Base-by-base conservation (phyloP, 1,140 invertebrate species). In the Cydia splendana region DNA sequence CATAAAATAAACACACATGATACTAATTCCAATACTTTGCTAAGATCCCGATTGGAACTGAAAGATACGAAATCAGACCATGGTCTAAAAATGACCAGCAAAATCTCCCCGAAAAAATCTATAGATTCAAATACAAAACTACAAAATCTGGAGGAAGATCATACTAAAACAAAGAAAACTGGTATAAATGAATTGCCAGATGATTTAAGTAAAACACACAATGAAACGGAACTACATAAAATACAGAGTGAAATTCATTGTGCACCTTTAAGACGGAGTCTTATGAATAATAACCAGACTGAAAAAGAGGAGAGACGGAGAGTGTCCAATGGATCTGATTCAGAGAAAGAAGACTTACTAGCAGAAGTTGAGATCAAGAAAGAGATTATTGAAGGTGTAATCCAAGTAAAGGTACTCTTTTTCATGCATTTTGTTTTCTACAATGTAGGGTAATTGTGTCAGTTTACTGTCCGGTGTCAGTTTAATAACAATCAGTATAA, bases 191-290 rank as follows among this genome's bases (percentile, higher is more conserved):
- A 15, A n/a, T 51, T 9, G 15, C 48, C 48, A 18, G 15, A 18
- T 57, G n/a, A 18, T 57, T 18, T 9, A 18, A 57, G n/a, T 57
- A 18, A 57, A 57, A 57, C 7, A 6, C 3, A 48, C 12, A 57
- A 20, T 57, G 53, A 57, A 57, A 57, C 4, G n/a, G 51, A 53
- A 53, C n/a, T 12, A 13, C 1, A 2, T 48, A 13, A 38, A 38
- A 42, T 42, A 42, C 67, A 71, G 34, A 71, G 34, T 10, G 30
- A 71, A 71, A 71, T 71, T 18, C 38, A 42, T 6, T 71, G 67
- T 12, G 1, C 45, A 71, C 67, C 67, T 7, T 71, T 71, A 18
- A 71, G 18, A 20, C 34, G 67, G n/a, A 71, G 67, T 62, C 34
- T 71, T 42, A 38, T 71, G 1, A 38, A 62, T 20, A 62, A 20